Conservation (phyloP, 2,797 vertebrate species). For the Clarias laeviceps region DNA sequence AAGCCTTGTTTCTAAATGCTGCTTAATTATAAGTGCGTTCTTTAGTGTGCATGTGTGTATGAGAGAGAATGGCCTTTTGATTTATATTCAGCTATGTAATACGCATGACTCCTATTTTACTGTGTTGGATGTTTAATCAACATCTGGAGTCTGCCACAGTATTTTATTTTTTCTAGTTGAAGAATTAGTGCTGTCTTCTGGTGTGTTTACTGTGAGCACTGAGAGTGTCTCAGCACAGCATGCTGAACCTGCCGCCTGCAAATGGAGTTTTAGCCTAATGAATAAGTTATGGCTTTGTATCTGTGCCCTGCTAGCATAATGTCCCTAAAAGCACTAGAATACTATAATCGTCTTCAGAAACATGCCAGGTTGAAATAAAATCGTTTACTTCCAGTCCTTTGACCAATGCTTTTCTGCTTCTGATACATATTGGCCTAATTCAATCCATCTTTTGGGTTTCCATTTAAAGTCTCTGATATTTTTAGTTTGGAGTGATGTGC, state of each 20-base stretch:
- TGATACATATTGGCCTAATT: not conserved
- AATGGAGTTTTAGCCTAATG: slow-evolving; percentile 54
- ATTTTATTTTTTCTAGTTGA: not conserved
- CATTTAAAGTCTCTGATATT: not conserved
- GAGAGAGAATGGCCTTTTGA: slow-evolving; percentile 55
- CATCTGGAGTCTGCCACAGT: slow-evolving; percentile 39
- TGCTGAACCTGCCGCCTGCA: slow-evolving; percentile 51
- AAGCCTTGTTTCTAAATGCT: slow-evolving; percentile 45
- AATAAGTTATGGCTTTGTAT: slow-evolving; percentile 56
- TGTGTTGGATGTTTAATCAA: slow-evolving; percentile 57
- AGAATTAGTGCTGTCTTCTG: not conserved
- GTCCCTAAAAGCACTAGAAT: slow-evolving; percentile 40
- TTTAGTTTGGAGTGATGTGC: slow-evolving; percentile 9
- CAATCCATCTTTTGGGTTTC: not conserved
- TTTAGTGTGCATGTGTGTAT: not conserved
- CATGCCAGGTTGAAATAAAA: slow-evolving; percentile 21
- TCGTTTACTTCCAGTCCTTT: slow-evolving; percentile 15
- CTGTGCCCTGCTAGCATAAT: slow-evolving; percentile 37
- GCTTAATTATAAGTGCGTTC: slow-evolving; percentile 37
- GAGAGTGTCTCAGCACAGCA: slow-evolving; percentile 1
- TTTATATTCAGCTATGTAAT: slow-evolving; percentile 46
- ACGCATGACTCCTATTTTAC: slow-evolving; percentile 53
- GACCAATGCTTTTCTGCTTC: not conserved
- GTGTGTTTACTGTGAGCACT: slow-evolving; percentile 22
- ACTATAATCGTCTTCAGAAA: slow-evolving; percentile 16